A percentile compares a stretch with the other conserved stretches of the same genome.
phyloP scores from a whole-genome alignment of 1,140 invertebrate genomes.

The Zelostemma sp. region DNA sequence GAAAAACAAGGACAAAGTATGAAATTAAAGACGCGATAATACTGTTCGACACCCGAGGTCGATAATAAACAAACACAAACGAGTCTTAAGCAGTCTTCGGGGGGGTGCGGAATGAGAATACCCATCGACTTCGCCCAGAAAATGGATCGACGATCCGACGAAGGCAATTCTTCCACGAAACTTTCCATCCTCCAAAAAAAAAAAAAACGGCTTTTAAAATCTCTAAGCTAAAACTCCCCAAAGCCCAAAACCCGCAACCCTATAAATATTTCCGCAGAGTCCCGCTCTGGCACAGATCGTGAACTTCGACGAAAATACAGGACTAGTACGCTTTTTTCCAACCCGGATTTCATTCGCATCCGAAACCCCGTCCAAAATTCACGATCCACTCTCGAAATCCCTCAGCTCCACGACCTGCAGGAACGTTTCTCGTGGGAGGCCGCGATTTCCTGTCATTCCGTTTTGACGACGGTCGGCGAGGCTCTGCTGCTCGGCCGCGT shows the following conservation, averaged over 20 bases:
- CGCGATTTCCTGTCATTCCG: slow-evolving; percentile 57
- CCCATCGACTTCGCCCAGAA: slow-evolving; percentile 24
- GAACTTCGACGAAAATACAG: no score
- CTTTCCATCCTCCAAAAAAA: no score
- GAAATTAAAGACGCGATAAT: slow-evolving; percentile 59
- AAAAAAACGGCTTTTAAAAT: not conserved
- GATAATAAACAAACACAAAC: slow-evolving; percentile 40
- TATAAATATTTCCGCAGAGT: no score
- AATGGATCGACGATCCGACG: slow-evolving; percentile 13
- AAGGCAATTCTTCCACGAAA: no score
- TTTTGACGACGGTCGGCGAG: slow-evolving; percentile 57
- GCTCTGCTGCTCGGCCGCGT: slow-evolving; percentile 24
- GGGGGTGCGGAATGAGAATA: slow-evolving; percentile 33
- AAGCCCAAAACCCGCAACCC: no score
- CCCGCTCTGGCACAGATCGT: no score
- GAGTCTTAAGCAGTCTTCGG: slow-evolving; percentile 40
- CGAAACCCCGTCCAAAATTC: no score
- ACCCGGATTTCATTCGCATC: no score
- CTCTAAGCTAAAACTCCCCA: not conserved
- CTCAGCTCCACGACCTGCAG: not conserved
- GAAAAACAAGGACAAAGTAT: slow-evolving; percentile 31
- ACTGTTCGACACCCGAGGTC: slow-evolving; percentile 60
- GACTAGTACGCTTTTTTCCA: no score
- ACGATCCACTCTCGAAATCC: not conserved
- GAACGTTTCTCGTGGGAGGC: not conserved